phyloP scores from a whole-genome alignment of 1,140 invertebrate genomes.

The Drosophila pseudoananassae region DNA sequence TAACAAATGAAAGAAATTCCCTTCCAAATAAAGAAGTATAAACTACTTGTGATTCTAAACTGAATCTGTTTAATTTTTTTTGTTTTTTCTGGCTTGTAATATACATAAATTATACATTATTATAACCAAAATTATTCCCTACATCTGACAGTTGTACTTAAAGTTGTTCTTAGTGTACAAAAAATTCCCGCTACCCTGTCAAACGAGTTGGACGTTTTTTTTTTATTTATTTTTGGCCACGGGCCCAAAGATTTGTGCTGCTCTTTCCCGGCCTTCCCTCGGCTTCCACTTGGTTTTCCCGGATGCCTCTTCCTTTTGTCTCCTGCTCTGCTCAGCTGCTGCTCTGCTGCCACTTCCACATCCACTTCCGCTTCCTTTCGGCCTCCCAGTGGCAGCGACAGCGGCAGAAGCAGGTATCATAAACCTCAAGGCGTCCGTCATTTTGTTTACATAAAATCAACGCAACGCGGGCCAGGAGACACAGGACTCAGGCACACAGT shows the following conservation, averaged over 20 bases:
- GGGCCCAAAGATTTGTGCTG: slow-evolving; percentile 62
- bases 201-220: slow-evolving; percentile 70
- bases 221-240: slow-evolving; percentile 33
- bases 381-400: slow-evolving; percentile 20
- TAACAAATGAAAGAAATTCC: no score
- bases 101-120: no score
- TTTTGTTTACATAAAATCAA: slow-evolving; percentile 78
- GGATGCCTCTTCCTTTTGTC: slow-evolving; percentile 4
- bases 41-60: no score
- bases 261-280: slow-evolving; percentile 41
- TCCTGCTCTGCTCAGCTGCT: not conserved
- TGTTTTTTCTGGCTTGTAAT: no score
- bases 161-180: not conserved
- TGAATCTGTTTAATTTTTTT: no score
- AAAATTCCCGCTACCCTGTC: slow-evolving; percentile 17
- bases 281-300: not conserved
- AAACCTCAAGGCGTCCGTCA: slow-evolving; percentile 75
- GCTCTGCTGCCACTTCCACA: not conserved
- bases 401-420: slow-evolving; percentile 45
- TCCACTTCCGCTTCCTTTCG: slow-evolving; percentile 10
- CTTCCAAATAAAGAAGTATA: no score
- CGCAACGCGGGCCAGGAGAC: slow-evolving; percentile 42
- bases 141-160: no score
- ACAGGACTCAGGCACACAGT: slow-evolving; percentile 11
- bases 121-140: no score